Evolutionary conservation across 2,113 vertebrate genomes (phyloP).

Genomic region (Thunnus maccoyii): DNA sequence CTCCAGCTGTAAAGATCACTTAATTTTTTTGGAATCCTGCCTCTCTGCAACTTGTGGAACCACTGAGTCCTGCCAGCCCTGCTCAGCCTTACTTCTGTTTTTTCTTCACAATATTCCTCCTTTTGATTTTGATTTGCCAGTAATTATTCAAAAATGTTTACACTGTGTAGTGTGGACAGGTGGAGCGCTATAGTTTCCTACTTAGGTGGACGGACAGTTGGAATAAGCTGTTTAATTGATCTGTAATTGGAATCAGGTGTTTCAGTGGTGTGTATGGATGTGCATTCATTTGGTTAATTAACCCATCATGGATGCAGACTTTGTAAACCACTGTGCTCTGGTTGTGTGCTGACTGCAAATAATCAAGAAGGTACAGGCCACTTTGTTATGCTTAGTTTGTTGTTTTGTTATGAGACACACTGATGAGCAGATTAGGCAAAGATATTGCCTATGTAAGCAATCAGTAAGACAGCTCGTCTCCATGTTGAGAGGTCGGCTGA

Average conservation of each 20-base stretch:
- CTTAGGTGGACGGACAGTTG: background rate
- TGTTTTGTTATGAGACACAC: background rate
- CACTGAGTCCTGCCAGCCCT: background rate
- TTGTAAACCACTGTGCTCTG: conserved; percentile 6
- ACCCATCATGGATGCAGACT: conserved; percentile 1
- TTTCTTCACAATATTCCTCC: background rate
- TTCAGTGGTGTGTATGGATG: background rate
- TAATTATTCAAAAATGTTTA: background rate
- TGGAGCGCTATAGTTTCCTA: background rate
- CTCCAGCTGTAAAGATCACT: conserved; percentile 13
- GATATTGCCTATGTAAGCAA: background rate
- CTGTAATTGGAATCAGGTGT: background rate
- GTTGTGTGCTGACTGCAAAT: background rate
- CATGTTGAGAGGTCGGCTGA: conserved; percentile 10
- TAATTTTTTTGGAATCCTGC: background rate
- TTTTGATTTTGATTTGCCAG: background rate
- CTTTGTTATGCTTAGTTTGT: conserved; percentile 10
- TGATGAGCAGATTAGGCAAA: background rate
- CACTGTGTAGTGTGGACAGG: background rate
- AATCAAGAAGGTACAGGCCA: background rate
- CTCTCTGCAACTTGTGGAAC: too few relatives aligned
- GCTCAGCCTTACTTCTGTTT: background rate
- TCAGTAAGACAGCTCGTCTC: background rate
- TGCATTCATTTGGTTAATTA: conserved; percentile 14
- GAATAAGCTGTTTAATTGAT: background rate